A percentile compares a stretch with the other conserved stretches of the same genome.
Conservation (phyloP, 2,888 invertebrate species). For the Caprella mutica region DNA sequence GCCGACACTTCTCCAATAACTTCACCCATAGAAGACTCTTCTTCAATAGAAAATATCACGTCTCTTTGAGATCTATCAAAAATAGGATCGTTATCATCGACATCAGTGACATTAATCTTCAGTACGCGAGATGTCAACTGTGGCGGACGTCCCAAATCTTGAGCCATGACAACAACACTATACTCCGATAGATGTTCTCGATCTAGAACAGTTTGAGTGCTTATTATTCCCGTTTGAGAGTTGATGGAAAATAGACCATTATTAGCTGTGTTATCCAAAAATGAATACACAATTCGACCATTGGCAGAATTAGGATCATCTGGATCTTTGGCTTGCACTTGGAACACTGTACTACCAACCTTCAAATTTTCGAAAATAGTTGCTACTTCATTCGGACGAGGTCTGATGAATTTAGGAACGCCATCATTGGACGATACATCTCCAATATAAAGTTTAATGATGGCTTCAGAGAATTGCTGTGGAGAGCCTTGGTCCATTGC, state of each 20-base stretch:
- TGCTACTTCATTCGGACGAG: slow-evolving; percentile 57
- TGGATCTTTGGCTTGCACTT: slow-evolving; percentile 64
- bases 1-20: slow-evolving; percentile 57
- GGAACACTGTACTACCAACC: slow-evolving; percentile 59
- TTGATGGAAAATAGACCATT: slow-evolving; percentile 55
- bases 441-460: slow-evolving; percentile 60
- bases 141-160: slow-evolving; percentile 63
- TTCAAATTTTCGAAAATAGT: slow-evolving; percentile 54
- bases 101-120: slow-evolving; percentile 56
- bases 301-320: slow-evolving; percentile 65
- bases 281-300: slow-evolving; percentile 58
- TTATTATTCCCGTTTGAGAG: slow-evolving; percentile 57
- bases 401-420: slow-evolving; percentile 60
- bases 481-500: slow-evolving; percentile 51
- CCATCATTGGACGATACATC: slow-evolving; percentile 72
- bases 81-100: slow-evolving; percentile 66
- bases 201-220: slow-evolving; percentile 56
- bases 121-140: slow-evolving; percentile 61
- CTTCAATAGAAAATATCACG: slow-evolving; percentile 50
- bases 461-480: slow-evolving; percentile 48
- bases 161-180: slow-evolving; percentile 63
- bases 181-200: slow-evolving; percentile 61
- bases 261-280: slow-evolving; percentile 54
- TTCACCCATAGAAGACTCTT: slow-evolving; percentile 56
- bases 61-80: slow-evolving; percentile 51